Base-by-base conservation (phyloP, 2,888 invertebrate species). In the Thecocarcelia acutangulata region DNA sequence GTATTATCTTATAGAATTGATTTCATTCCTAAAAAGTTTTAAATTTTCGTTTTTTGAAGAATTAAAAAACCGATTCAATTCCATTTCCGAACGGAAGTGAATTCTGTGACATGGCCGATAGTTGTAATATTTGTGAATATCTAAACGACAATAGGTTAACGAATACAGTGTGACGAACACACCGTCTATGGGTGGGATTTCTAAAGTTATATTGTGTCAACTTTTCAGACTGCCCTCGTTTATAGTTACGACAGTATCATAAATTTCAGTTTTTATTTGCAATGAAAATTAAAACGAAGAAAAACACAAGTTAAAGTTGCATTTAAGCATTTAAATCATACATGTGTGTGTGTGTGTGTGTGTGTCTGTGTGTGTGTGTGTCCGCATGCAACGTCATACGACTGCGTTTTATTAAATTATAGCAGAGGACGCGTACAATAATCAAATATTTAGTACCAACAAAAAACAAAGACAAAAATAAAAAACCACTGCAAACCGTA, bases 371-470 rank as follows among this genome's bases (percentile, higher is more conserved):
- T 13, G 9, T n/a, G n/a, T n/a, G n/a, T n/a, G 50, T 15, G 24
- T 56, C 24, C 59, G 40, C 9, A 58, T 13, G 9, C 56, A 44
- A 9, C 12, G 28, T 9, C 15, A 24, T 15, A 6, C 19, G 12
- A 56, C 50, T 64, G 28, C 24, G 48, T 50, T 17, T 37, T 42
- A 58, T 59, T 61, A 52, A 76, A 69, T 76, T 58, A 48, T 40
- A 56, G 17, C 52, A 52, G 68, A 63, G 61, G 21, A 76, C 76
- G 69, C 69, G 40, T 76, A 54, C 42, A 54, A 61, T 76, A 74
- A 48, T 58, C 46, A 66, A 58, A 66, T 66, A 74, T 64, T 64
- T 64, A 74, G 12, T 56, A 58, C 17, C 64, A 73, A 46, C 52
- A 56, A 63, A n/a, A 50, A 28, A 58, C 24, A 54, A 73, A 46